These are phyloP conservation scores for Mesocentrotus franciscanus DNA, from an alignment of 53 echinoderm and acorn worm genomes.

Conservation along the genomic window DNA sequence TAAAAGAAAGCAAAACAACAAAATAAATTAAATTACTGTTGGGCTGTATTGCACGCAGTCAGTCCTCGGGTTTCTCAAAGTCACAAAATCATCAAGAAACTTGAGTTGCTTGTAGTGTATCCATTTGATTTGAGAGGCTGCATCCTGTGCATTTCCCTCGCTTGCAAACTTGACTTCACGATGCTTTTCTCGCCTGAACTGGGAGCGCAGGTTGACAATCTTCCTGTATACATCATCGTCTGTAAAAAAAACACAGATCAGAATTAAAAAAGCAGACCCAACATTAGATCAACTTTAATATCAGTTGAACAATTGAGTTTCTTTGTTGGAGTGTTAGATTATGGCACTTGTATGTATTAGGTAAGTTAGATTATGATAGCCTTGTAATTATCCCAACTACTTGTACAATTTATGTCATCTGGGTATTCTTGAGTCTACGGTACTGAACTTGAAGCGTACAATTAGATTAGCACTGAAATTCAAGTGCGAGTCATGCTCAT, in stretches of 20 bases:
- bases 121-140: constrained; percentile 45
- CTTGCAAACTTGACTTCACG: constrained; percentile 10
- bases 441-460: too few species aligned
- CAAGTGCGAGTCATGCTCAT: too few species aligned
- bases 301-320: too few species aligned
- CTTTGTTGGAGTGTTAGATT: too few species aligned
- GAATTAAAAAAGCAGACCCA: too few species aligned
- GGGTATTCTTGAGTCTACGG: too few species aligned
- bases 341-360: too few species aligned
- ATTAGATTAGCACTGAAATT: too few species aligned
- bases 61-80: not conserved
- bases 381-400: too few species aligned
- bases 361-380: too few species aligned
- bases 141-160: constrained; percentile 5
- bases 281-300: too few species aligned
- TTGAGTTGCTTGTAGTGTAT: constrained; percentile 48
- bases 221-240: constrained; percentile 43
- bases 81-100: constrained; percentile 40
- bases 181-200: constrained; percentile 56
- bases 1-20: not conserved
- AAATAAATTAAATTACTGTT: not conserved
- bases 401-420: too few species aligned
- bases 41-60: constrained; percentile 25
- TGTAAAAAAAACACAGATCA: not conserved
- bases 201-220: constrained; percentile 37